phyloP scores from a whole-genome alignment of 2,113 vertebrate species.

The Otocyon megalotis region DNA sequence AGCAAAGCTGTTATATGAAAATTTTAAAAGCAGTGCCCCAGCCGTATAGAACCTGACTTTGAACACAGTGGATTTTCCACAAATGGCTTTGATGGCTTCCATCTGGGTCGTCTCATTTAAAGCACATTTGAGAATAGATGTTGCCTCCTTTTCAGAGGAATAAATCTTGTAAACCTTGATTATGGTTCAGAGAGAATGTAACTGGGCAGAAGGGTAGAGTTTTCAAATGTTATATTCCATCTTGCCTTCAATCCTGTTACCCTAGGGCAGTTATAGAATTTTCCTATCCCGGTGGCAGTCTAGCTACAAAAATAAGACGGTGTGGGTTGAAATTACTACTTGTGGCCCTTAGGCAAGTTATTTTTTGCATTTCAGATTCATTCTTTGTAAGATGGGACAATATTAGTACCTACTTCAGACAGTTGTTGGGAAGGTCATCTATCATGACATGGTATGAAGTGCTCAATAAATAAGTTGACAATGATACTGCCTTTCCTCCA shows the following conservation, averaged over 20 bases:
- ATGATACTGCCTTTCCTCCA: no score
- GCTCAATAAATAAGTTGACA: no score
- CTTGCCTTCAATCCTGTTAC: conserved; percentile 36
- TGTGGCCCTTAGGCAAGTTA: neutral
- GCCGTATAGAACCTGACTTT: neutral
- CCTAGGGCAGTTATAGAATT: neutral
- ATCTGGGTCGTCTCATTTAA: conserved; percentile 72
- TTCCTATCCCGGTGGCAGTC: neutral
- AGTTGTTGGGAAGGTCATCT: neutral
- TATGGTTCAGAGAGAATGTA: conserved; percentile 76
- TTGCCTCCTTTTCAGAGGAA: conserved; percentile 61
- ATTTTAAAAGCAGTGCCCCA: conserved; percentile 15
- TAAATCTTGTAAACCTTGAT: conserved; percentile 69
- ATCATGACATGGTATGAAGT: neutral
- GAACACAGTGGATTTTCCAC: conserved; percentile 61
- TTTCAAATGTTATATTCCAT: conserved; percentile 51
- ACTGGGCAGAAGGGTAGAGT: conserved; percentile 68
- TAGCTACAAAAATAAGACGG: neutral
- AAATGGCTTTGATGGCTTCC: conserved; percentile 62
- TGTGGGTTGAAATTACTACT: neutral
- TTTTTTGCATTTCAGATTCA: conserved; percentile 63
- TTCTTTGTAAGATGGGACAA: neutral
- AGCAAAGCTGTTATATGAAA: neutral
- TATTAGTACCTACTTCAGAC: neutral
- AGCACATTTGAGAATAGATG: conserved; percentile 72